Conservation (phyloP, 2,888 invertebrate genomes). For the Hirtodrosophila duncani region DNA sequence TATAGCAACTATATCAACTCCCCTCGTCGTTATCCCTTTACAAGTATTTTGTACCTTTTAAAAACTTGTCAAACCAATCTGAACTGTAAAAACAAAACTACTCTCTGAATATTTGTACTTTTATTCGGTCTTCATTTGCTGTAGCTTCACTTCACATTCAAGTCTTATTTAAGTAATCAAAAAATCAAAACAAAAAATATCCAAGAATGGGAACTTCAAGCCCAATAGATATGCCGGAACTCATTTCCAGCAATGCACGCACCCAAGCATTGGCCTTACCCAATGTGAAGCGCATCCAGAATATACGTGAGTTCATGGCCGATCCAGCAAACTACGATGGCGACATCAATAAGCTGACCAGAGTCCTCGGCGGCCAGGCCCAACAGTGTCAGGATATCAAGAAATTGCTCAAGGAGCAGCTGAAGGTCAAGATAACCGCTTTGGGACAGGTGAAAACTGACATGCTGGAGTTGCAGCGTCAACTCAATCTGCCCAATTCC, state of each 20-base stretch:
- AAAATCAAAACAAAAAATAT: too few relatives aligned
- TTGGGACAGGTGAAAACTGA: slow-evolving; percentile 32
- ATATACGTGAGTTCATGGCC: slow-evolving; percentile 22
- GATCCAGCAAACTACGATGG: slow-evolving; percentile 14
- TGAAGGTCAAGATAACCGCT: slow-evolving; percentile 13
- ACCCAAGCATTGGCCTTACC: slow-evolving; percentile 21
- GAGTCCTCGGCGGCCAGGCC: slow-evolving; percentile 6
- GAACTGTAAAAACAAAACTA: too few relatives aligned
- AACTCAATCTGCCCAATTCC: slow-evolving; percentile 14
- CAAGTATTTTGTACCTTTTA: too few relatives aligned
- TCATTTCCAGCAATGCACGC: slow-evolving; percentile 14
- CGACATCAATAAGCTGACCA: slow-evolving; percentile 4
- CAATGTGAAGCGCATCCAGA: slow-evolving; percentile 28
- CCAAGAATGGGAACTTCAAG: slow-evolving; percentile 6
- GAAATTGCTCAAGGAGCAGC: slow-evolving; percentile 11
- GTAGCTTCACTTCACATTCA: too few relatives aligned
- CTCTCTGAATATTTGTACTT: too few relatives aligned
- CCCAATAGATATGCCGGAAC: background rate
- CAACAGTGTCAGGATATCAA: slow-evolving; percentile 25
- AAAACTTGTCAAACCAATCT: too few relatives aligned
- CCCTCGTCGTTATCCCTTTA: too few relatives aligned
- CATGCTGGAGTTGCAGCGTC: slow-evolving; percentile 24
- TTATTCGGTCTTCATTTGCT: too few relatives aligned
- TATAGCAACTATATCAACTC: too few relatives aligned
- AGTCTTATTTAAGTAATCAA: too few relatives aligned